Percentiles rank a stretch among this genome's conserved stretches.
These are phyloP conservation scores for Luehdorfia chinensis DNA, from an alignment of 1,140 invertebrate genomes.

Conservation along the genomic window DNA sequence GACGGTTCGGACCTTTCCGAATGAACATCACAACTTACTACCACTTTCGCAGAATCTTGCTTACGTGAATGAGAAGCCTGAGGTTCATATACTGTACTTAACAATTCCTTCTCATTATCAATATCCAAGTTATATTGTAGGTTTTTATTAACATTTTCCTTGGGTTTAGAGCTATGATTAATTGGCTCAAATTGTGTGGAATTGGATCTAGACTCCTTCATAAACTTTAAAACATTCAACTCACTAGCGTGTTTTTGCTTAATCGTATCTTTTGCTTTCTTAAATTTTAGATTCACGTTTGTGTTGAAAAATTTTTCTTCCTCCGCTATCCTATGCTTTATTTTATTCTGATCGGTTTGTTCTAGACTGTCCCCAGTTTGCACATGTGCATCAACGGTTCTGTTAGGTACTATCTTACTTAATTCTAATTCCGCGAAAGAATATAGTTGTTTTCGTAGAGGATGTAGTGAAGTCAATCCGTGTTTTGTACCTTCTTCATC, in stretches of 20 bases:
- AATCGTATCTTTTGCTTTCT: neutral
- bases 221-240: conserved; percentile 29
- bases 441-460: conserved; percentile 25
- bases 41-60: neutral
- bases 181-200: conserved; percentile 9
- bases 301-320: too few species aligned
- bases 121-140: neutral
- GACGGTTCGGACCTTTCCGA: conserved; percentile 15
- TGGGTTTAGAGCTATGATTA: neutral
- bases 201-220: conserved; percentile 19
- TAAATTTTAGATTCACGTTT: neutral
- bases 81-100: conserved; percentile 35
- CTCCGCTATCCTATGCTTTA: too few species aligned
- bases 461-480: neutral
- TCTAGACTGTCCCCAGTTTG: conserved; percentile 55
- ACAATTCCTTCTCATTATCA: conserved; percentile 44
- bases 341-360: conserved; percentile 21
- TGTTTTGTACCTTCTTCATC: conserved; percentile 11
- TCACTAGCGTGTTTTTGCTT: conserved; percentile 20
- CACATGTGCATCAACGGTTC: conserved; percentile 28
- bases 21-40: conserved; percentile 17
- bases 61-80: neutral
- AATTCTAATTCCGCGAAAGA: conserved; percentile 52
- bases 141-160: conserved; percentile 5
- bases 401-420: conserved; percentile 24